A percentile compares a stretch with the other conserved stretches of the same genome.
Evolutionary conservation across 2,113 vertebrate genomes (phyloP).

Genomic region (Pachycephala philippinensis): DNA sequence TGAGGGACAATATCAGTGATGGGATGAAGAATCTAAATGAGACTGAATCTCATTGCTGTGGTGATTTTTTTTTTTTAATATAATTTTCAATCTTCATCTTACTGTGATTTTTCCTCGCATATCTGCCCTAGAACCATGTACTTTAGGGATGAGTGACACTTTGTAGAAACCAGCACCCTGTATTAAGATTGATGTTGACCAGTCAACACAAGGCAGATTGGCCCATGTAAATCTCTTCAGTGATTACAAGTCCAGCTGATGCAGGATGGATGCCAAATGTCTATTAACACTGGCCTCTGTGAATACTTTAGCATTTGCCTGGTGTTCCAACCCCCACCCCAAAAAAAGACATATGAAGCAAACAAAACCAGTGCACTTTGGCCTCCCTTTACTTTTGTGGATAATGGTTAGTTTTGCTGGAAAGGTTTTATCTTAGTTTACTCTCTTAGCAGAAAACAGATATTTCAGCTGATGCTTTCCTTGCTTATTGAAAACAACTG

Average conservation of each 20-base stretch:
- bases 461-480: neutral
- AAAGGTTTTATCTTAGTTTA: conserved; percentile 35
- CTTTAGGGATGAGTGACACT: neutral
- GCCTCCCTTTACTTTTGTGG: neutral
- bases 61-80: neutral
- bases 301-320: neutral
- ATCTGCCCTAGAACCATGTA: neutral
- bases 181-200: neutral
- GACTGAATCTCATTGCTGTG: neutral
- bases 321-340: neutral
- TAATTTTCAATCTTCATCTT: neutral
- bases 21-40: neutral
- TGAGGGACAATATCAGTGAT: neutral
- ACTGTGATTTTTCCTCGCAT: neutral
- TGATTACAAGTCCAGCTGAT: conserved; percentile 17
- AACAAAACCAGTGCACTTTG: conserved; percentile 23
- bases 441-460: neutral
- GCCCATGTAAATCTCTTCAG: neutral
- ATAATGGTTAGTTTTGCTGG: neutral
- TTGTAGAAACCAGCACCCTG: neutral
- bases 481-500: conserved; percentile 26
- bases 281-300: neutral
- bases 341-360: neutral
- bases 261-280: conserved; percentile 13
- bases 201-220: conserved; percentile 11